phyloP scores from a whole-genome alignment of 2,888 invertebrate genomes.

The Plebejus argus region DNA sequence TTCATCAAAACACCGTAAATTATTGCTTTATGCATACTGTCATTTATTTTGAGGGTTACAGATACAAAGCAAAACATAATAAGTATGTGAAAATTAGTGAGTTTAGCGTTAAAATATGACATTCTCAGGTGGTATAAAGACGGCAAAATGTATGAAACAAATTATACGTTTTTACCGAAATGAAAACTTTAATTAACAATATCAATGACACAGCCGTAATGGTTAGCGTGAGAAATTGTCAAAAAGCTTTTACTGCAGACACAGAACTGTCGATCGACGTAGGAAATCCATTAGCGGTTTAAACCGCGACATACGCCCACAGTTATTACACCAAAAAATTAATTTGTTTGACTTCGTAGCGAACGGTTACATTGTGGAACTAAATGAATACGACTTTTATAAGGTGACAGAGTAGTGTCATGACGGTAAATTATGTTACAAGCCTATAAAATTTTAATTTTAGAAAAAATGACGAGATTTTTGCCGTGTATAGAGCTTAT shows the following conservation, averaged over 20 bases:
- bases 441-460: too few species aligned
- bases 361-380: not conserved
- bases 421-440: too few species aligned
- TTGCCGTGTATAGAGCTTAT: too few species aligned
- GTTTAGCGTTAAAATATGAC: not conserved
- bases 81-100: not conserved
- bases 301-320: conserved; percentile 17
- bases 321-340: conserved; percentile 23
- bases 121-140: not conserved
- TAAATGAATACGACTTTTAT: not conserved
- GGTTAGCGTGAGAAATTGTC: conserved; percentile 61
- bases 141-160: not conserved
- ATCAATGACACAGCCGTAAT: conserved; percentile 47
- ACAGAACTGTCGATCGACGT: conserved; percentile 60
- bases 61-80: not conserved
- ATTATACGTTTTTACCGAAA: not conserved
- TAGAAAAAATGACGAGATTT: too few species aligned
- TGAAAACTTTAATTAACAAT: conserved; percentile 29
- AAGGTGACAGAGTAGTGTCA: not conserved
- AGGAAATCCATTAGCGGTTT: conserved; percentile 64
- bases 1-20: conserved; percentile 41
- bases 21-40: conserved; percentile 23
- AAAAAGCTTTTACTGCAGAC: conserved; percentile 74
- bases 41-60: not conserved
- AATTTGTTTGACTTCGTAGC: not conserved